Base-by-base conservation (phyloP, 1,140 invertebrate species). In the Condylostylus longicornis region DNA sequence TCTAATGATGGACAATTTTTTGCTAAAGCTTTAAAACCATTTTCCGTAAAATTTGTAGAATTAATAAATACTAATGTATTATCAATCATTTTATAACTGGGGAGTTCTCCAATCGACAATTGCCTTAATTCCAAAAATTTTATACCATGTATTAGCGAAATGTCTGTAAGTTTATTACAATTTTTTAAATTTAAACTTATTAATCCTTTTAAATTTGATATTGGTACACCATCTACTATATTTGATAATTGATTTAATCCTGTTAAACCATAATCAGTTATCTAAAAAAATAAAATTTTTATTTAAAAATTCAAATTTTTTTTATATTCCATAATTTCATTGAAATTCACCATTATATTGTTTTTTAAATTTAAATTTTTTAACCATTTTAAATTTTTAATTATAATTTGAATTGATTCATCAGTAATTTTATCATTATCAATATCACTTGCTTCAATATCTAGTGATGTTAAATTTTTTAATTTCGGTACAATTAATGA, bases 131-230 rank as follows among this genome's bases (percentile, higher is more conserved):
- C 77, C 20, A 63, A 58, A 47, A 78, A 77, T 31, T 66, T 66
- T 32, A 82, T 68, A 6, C 72, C 70, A 47, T 78, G 71, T 30
- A 67, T 72, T 2, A 82, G 46, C 41, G 77, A 77, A 4, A 77
- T 69, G 61, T 82, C 77, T 20, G 75, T 77, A 10, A 82, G 70
- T 48, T 67, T 70, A 42, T 71, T 74, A 49, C 79, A 82, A 3
- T 69, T 67, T 31, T 69, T 68, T 5, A 82, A 52, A 52, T 80
- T 70, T 3, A 82, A 55, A 25, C 68, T 59, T 38, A 50, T 62
- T 4, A 82, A 58, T 12, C 68, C 63, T 50, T 65, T 65, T 2
- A 77, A 45, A 8, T 70, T 61, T 15, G 65, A 66, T 30, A 81
- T 60, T 10, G 70, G 72, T 47, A 68, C 72, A 6, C 61, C 61